Base-by-base conservation (phyloP, 2,113 vertebrate genomes). In the Barnardius zonarius region DNA sequence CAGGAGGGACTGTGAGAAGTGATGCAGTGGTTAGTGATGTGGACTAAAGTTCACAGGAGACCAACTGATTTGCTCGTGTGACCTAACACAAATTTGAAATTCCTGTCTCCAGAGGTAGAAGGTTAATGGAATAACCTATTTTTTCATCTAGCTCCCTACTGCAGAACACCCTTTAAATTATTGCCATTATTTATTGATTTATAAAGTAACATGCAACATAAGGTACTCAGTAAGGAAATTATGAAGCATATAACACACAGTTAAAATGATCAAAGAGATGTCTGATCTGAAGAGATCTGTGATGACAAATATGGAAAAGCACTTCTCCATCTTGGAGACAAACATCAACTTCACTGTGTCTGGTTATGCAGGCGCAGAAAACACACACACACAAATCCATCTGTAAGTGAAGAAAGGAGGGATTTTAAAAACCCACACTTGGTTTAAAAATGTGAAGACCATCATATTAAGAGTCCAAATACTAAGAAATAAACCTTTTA, bases 141-240 rank as follows among this genome's bases (percentile, higher is more conserved):
- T 94, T 96, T 94, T 94, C 88, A 82, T 93, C 88, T 73, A 91
- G 83, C n/a, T 93, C 86, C 54, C 57, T 79, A 37, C 66, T 79
- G 75, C 73, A 88, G 80, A 95, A 73, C 61, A 92, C 49, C 16
- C 81, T 93, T 96, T 94, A 96, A 96, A 96, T 95, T 96, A 96
- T 93, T 97, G 81, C 83, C 87, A 94, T 95, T 96, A 96, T 96
- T 96, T 95, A 96, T 95, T 97, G 92, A 97, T 96, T 97, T 95
- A 90, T 93, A 82, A 92, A 94, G 92, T 86, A 96, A 93, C 61
- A 66, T 4, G 39, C 64, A 94, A 92, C 88, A 96, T 92, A 96
- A 94, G 93, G 92, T 95, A 66, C 93, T 89, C 88, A 94, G 92
- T 86, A 96, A 95, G 95, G 77, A 95, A 94, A 95, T 96, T 87